Evolutionary conservation across 2,888 invertebrate genomes (phyloP).

Genomic region (Melanchra persicariae): DNA sequence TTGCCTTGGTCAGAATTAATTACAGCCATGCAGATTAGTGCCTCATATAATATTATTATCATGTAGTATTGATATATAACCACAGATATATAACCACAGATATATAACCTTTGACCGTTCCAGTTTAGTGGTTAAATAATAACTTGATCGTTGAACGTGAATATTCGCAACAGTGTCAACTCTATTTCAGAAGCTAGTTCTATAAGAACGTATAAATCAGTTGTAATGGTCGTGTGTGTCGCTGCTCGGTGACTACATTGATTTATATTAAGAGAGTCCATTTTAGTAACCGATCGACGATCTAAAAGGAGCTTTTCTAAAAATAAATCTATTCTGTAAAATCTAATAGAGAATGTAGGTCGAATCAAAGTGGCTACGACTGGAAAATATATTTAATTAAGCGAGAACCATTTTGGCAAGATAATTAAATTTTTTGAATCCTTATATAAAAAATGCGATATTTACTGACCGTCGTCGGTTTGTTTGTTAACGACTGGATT

Average conservation of each 20-base stretch:
- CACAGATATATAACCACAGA: too few relatives aligned
- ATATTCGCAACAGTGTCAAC: not conserved
- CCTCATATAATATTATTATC: too few relatives aligned
- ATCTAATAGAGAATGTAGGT: constrained; percentile 6
- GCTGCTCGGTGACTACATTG: not conserved
- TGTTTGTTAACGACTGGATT: too few relatives aligned
- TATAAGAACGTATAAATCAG: constrained; percentile 14
- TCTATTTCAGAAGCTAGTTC: not conserved
- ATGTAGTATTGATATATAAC: too few relatives aligned
- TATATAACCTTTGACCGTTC: too few relatives aligned
- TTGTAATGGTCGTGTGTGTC: constrained; percentile 18
- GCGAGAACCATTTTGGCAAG: not conserved
- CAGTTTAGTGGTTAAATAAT: not conserved
- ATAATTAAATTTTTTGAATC: not conserved
- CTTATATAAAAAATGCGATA: too few relatives aligned
- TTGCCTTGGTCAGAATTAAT: too few relatives aligned
- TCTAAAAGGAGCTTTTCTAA: not conserved
- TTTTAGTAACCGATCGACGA: not conserved
- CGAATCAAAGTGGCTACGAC: not conserved
- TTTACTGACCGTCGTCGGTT: too few relatives aligned
- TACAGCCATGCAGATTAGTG: too few relatives aligned
- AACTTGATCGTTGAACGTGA: not conserved
- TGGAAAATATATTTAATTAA: not conserved
- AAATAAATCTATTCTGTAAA: not conserved
- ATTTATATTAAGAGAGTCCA: constrained; percentile 24